Evolutionary conservation across 1,140 invertebrate genomes (phyloP).

Genomic region (Whitmania pigra): DNA sequence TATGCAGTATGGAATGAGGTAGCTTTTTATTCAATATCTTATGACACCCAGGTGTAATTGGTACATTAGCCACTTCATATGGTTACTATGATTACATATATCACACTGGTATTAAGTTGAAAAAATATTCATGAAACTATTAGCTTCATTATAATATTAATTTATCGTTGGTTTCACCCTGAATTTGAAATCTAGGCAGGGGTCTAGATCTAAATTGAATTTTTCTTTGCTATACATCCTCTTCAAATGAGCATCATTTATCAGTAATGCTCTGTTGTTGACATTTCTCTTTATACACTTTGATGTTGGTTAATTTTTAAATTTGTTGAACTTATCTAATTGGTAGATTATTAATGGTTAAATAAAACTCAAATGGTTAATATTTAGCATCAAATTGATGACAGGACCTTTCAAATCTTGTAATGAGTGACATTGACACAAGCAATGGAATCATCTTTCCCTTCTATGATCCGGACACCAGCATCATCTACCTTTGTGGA

Average conservation of each 20-base stretch:
- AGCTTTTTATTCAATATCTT: background rate
- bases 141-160: too few species aligned
- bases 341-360: too few species aligned
- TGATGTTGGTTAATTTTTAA: background rate
- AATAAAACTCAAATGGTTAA: too few species aligned
- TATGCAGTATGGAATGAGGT: conserved; percentile 42
- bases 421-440: conserved; percentile 37
- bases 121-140: too few species aligned
- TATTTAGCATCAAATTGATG: background rate
- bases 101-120: background rate
- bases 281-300: background rate
- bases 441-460: conserved; percentile 43
- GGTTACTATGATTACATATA: background rate
- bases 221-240: too few species aligned
- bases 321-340: too few species aligned
- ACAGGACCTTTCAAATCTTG: conserved; percentile 26
- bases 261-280: background rate
- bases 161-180: too few species aligned
- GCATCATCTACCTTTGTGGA: conserved; percentile 40
- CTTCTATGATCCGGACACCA: conserved; percentile 41
- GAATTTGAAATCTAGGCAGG: too few species aligned
- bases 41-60: too few species aligned
- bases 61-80: background rate
- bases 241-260: background rate
- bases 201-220: too few species aligned